phyloP scores from a whole-genome alignment of 2,888 invertebrate species.

The Heterodera filipjevi region DNA sequence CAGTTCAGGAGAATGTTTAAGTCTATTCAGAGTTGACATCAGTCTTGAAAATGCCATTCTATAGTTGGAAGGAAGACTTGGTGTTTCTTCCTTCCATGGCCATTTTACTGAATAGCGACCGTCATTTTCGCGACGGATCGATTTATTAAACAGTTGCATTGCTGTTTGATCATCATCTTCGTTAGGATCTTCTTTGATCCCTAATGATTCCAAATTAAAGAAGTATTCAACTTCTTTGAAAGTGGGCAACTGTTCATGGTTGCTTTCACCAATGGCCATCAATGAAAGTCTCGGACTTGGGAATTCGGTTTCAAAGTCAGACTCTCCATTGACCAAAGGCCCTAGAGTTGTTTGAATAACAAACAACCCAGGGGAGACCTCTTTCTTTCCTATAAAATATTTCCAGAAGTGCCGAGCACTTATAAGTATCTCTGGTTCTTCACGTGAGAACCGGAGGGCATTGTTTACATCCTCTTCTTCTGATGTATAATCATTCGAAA shows the following conservation, averaged over 20 bases:
- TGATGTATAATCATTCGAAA: neutral
- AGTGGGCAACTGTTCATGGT: neutral
- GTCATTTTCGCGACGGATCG: neutral
- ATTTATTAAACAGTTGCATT: neutral
- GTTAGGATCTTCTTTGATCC: slow-evolving; percentile 3
- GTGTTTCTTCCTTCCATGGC: slow-evolving; percentile 17
- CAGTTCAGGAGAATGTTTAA: neutral
- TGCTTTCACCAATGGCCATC: neutral
- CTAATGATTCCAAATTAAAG: neutral
- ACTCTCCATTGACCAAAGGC: neutral
- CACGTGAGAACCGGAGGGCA: neutral
- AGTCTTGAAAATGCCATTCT: neutral
- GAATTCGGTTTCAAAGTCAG: neutral
- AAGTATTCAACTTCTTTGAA: neutral
- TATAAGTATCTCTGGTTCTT: neutral
- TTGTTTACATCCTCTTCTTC: neutral
- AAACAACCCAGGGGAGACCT: neutral
- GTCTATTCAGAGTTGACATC: neutral
- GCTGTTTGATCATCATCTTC: slow-evolving; percentile 14
- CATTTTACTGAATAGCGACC: neutral
- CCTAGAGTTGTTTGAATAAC: neutral
- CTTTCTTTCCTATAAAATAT: neutral
- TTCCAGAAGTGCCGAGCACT: neutral
- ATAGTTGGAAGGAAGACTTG: slow-evolving; percentile 9
- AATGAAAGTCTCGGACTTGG: neutral